Evolutionary conservation across 2,113 vertebrate genomes (phyloP).

Genomic region (Syngnathoides biaculeatus): DNA sequence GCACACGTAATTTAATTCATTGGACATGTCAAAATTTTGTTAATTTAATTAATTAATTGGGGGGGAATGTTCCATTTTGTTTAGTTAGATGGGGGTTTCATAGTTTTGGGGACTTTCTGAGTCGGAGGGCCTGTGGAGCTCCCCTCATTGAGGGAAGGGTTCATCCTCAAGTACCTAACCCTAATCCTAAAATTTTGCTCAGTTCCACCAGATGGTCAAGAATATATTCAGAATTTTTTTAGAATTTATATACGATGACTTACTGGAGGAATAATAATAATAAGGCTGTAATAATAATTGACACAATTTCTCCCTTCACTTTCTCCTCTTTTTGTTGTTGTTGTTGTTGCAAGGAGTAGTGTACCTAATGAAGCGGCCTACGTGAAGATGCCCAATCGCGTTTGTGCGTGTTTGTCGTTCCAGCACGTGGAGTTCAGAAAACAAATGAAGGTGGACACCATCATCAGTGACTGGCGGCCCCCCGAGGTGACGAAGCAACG

Average conservation of each 20-base stretch:
- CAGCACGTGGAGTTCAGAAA: constrained; percentile 90
- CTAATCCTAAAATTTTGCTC: background rate
- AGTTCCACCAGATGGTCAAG: background rate
- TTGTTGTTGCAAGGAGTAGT: background rate
- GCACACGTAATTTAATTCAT: too few species aligned
- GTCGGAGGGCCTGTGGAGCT: too few species aligned
- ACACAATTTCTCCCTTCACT: background rate
- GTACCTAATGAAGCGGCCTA: background rate
- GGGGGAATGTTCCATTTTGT: too few species aligned
- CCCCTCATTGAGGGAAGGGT: too few species aligned
- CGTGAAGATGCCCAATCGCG: background rate
- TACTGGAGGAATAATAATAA: background rate
- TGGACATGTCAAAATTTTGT: too few species aligned
- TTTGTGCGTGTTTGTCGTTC: background rate
- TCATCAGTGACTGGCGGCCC: constrained; percentile 79
- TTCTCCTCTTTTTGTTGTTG: too few species aligned
- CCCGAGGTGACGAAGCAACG: constrained; percentile 78
- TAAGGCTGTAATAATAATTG: background rate
- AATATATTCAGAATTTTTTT: too few species aligned
- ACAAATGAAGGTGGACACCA: constrained; percentile 80
- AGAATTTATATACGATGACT: background rate
- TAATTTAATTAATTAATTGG: too few species aligned
- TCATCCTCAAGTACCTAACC: too few species aligned
- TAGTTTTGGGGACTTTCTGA: too few species aligned
- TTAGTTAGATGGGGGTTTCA: too few species aligned